phyloP scores from a whole-genome alignment of 2,113 vertebrate genomes.

The Pangasianodon hypophthalmus region DNA sequence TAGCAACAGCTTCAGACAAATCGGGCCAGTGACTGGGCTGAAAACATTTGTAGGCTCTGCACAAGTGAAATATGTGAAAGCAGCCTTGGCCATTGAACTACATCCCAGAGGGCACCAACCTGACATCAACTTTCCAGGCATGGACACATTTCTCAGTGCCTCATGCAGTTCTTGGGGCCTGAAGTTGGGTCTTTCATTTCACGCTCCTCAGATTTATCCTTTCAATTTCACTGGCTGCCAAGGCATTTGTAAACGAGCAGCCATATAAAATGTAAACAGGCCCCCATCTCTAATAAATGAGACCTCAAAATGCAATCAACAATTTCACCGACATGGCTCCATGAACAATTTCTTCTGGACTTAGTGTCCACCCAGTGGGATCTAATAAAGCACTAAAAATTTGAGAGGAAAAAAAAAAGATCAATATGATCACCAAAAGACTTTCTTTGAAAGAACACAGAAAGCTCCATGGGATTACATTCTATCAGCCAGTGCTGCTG shows the following conservation, averaged over 20 bases:
- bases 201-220: slow-evolving; percentile 61
- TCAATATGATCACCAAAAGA: slow-evolving; percentile 60
- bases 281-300: slow-evolving; percentile 60
- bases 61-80: background rate
- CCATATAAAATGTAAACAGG: slow-evolving; percentile 64
- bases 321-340: slow-evolving; percentile 58
- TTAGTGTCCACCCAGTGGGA: slow-evolving; percentile 47
- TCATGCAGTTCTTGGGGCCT: slow-evolving; percentile 25
- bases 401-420: slow-evolving; percentile 36
- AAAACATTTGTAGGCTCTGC: slow-evolving; percentile 20
- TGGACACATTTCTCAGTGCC: background rate
- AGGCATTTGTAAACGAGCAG: slow-evolving; percentile 51
- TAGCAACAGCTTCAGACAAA: slow-evolving; percentile 46
- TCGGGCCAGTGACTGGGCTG: slow-evolving; percentile 37
- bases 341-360: slow-evolving; percentile 48
- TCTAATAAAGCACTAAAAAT: slow-evolving; percentile 55
- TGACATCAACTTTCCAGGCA: slow-evolving; percentile 31
- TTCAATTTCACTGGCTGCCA: slow-evolving; percentile 51
- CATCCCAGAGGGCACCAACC: slow-evolving; percentile 24
- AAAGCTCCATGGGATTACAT: slow-evolving; percentile 43
- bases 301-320: slow-evolving; percentile 61
- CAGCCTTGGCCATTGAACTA: slow-evolving; percentile 17
- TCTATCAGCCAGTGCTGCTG: slow-evolving; percentile 36
- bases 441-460: slow-evolving; percentile 45
- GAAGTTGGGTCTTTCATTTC: slow-evolving; percentile 42